Conservation (phyloP, 2,113 vertebrate species). For the Sorex araneus region DNA sequence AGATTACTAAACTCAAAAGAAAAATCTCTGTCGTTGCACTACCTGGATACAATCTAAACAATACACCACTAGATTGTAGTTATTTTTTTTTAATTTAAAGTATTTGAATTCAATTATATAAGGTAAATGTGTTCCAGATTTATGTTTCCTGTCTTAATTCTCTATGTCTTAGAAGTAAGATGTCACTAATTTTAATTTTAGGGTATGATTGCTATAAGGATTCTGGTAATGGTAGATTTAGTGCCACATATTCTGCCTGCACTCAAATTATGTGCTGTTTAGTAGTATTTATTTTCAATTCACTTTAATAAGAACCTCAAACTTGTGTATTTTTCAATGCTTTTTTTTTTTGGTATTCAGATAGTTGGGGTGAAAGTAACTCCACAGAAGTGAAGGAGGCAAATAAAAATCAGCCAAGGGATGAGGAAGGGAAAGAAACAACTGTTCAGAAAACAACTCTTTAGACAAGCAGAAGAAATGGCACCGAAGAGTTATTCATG, state of each 20-base stretch:
- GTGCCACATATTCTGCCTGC: neutral
- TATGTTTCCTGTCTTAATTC: neutral
- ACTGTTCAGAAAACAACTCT: neutral
- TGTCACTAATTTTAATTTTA: constrained; percentile 11
- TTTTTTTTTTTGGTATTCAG: neutral
- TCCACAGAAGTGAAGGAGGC: neutral
- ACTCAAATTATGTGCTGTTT: neutral
- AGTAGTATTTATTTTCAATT: neutral
- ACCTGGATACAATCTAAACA: neutral
- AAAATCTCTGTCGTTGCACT: neutral
- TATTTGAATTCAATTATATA: neutral
- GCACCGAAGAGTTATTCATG: no score
- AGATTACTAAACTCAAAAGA: neutral
- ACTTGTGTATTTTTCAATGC: neutral
- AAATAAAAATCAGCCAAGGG: neutral
- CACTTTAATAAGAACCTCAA: neutral
- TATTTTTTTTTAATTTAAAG: neutral
- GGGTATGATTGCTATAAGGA: neutral
- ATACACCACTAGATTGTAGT: neutral
- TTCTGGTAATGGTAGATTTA: neutral
- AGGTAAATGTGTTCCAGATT: neutral
- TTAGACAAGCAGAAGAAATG: no score
- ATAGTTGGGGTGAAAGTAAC: neutral
- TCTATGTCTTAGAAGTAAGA: neutral
- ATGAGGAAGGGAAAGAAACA: neutral